A percentile compares a stretch with the other conserved stretches of the same genome.
Evolutionary conservation across 1,140 invertebrate species (phyloP).

Genomic region (Euura saliciscinereae): DNA sequence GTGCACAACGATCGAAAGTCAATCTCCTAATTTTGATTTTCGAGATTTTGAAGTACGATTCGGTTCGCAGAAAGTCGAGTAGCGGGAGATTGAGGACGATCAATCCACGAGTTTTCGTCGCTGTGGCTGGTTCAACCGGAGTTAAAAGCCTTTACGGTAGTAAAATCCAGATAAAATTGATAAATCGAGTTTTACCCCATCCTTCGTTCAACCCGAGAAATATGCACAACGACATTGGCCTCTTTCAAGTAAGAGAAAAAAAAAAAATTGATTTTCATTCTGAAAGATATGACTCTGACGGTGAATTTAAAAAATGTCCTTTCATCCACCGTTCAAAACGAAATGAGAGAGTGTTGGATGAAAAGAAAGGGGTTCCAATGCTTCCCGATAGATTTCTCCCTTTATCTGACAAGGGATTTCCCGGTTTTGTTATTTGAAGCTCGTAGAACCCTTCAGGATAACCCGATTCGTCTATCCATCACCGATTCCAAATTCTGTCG

Average conservation of each 20-base stretch:
- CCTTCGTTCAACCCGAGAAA: conserved; percentile 34
- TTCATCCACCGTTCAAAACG: no score
- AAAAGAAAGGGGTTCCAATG: no score
- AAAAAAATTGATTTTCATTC: no score
- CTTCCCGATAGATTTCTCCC: no score
- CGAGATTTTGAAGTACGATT: not conserved
- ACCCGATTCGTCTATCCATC: conserved; percentile 22
- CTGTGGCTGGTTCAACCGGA: conserved; percentile 41
- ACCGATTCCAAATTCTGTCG: conserved; percentile 22
- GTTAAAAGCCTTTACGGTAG: conserved; percentile 33
- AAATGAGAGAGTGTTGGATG: no score
- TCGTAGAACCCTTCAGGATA: conserved; percentile 20
- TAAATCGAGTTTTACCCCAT: conserved; percentile 44
- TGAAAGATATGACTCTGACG: no score
- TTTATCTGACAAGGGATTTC: no score
- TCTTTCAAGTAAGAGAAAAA: conserved; percentile 40
- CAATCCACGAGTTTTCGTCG: conserved; percentile 37
- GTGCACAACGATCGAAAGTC: no score
- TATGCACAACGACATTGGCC: conserved; percentile 49
- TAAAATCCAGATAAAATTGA: conserved; percentile 38
- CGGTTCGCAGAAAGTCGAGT: not conserved
- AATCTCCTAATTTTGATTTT: no score
- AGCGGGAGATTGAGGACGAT: conserved; percentile 33
- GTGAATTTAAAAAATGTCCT: no score
- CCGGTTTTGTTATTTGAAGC: conserved; percentile 28